Percentiles rank a stretch among this genome's conserved stretches.
Conservation (phyloP, 2,888 invertebrate genomes). For the Drosophila hamatofila region DNA sequence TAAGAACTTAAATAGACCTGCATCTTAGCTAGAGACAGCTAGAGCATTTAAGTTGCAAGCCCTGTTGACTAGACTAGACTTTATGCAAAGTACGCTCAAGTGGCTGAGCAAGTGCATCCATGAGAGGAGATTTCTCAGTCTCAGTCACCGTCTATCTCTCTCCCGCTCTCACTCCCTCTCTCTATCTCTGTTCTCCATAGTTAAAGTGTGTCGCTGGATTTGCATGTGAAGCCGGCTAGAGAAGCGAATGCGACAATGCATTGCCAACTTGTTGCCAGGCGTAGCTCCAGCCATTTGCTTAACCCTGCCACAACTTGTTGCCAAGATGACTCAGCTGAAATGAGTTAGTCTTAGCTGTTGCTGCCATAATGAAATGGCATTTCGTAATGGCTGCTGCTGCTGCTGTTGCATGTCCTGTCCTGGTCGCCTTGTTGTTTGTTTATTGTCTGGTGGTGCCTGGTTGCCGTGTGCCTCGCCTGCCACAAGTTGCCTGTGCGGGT, state of each 20-base stretch:
- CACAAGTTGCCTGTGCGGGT: conserved; percentile 22
- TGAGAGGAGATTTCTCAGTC: background rate
- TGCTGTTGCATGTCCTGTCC: conserved; percentile 65
- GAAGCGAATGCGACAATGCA: conserved; percentile 22
- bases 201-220: conserved; percentile 57
- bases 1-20: background rate
- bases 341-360: background rate
- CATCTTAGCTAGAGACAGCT: background rate
- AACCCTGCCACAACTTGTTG: conserved; percentile 36
- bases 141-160: background rate
- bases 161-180: background rate
- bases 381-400: conserved; percentile 71
- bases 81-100: conserved; percentile 1
- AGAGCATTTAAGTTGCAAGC: background rate
- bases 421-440: conserved; percentile 55
- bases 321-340: conserved; percentile 67
- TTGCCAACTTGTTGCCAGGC: conserved; percentile 75
- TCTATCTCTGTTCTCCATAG: conserved; percentile 6
- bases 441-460: conserved; percentile 56
- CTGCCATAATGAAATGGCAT: conserved; percentile 77
- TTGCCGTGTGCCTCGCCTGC: conserved; percentile 6
- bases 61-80: background rate
- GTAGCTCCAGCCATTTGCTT: conserved; percentile 19
- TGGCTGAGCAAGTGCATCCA: conserved; percentile 26
- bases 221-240: conserved; percentile 59